These are phyloP conservation scores for Semicossyphus pulcher DNA, from an alignment of 2,113 vertebrate genomes.

Conservation along the genomic window DNA sequence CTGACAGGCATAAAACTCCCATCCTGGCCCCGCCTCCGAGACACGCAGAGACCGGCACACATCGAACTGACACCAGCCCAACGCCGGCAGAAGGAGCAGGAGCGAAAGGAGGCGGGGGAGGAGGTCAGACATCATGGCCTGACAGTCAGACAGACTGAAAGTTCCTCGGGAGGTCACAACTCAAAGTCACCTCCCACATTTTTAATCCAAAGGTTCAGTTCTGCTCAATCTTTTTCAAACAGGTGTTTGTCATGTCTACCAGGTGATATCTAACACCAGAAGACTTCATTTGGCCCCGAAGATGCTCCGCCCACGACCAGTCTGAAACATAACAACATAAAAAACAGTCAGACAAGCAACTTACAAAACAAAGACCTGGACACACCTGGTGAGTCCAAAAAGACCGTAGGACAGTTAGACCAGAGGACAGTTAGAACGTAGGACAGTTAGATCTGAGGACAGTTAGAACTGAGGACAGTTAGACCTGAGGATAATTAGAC, in stretches of 20 bases:
- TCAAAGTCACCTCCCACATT: constrained; percentile 4
- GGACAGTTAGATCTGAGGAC: too few relatives aligned
- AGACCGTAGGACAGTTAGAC: background rate
- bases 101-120: constrained; percentile 80
- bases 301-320: background rate
- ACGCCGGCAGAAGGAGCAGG: constrained; percentile 82
- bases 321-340: constrained; percentile 1
- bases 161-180: constrained; percentile 11
- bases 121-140: constrained; percentile 37
- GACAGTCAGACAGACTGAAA: constrained; percentile 16
- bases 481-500: too few relatives aligned
- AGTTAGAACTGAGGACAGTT: background rate
- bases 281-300: background rate
- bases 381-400: background rate
- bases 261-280: background rate
- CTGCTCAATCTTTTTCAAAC: background rate
- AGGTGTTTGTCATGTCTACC: constrained; percentile 1
- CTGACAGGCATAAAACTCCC: constrained; percentile 94
- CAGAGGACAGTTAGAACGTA: too few relatives aligned
- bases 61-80: constrained; percentile 83
- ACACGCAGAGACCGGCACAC: constrained; percentile 90
- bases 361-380: background rate
- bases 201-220: background rate
- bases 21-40: constrained; percentile 87
- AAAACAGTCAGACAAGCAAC: background rate